Percentiles rank a stretch among this genome's conserved stretches.
Evolutionary conservation across 2,113 vertebrate species (phyloP).

Genomic region (Xiphophorus couchianus): DNA sequence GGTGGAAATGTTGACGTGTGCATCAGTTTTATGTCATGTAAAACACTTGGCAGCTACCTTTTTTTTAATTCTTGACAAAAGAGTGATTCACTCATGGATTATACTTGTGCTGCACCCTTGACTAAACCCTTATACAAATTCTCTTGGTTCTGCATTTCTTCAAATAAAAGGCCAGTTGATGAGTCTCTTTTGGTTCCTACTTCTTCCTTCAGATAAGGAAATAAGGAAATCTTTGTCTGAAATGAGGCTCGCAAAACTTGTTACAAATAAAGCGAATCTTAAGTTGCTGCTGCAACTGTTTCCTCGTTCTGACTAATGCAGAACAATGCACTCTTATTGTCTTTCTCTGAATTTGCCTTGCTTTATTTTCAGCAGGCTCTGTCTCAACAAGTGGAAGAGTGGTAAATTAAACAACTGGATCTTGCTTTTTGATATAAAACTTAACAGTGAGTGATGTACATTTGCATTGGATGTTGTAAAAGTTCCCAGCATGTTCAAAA

Average conservation of each 20-base stretch:
- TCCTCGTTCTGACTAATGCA: slow-evolving; percentile 1
- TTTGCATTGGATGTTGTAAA: slow-evolving; percentile 15
- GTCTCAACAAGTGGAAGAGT: slow-evolving; percentile 29
- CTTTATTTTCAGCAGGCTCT: slow-evolving; percentile 57
- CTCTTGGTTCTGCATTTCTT: neutral
- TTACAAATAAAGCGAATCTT: slow-evolving; percentile 19
- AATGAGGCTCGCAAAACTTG: neutral
- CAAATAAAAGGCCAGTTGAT: neutral
- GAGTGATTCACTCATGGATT: neutral
- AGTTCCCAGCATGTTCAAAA: slow-evolving; percentile 49
- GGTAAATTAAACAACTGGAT: slow-evolving; percentile 49
- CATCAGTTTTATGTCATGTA: neutral
- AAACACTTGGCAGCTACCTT: neutral
- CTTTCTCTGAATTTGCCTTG: slow-evolving; percentile 13
- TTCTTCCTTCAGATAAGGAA: slow-evolving; percentile 23
- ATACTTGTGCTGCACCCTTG: neutral
- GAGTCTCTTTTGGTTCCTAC: slow-evolving; percentile 39
- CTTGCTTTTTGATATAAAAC: neutral
- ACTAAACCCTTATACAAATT: neutral
- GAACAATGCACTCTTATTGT: neutral
- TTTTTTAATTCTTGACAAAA: neutral
- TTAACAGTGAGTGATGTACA: slow-evolving; percentile 3
- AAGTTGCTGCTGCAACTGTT: neutral
- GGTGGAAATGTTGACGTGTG: too few species aligned
- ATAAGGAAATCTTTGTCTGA: slow-evolving; percentile 29